Conservation (phyloP, 2,888 invertebrate genomes). For the Galerucella calmariensis region DNA sequence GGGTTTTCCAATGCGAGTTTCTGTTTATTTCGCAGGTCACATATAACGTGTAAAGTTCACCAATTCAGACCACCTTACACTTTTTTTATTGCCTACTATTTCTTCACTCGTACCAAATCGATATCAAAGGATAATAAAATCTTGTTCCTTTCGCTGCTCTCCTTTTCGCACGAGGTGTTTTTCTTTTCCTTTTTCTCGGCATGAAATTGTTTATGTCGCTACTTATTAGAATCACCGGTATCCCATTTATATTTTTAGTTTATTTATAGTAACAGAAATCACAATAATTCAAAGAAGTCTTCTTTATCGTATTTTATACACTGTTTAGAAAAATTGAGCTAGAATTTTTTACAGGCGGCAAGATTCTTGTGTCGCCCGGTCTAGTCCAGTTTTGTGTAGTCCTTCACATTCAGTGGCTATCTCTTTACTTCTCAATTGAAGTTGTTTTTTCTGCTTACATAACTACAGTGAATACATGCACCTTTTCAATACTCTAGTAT, state of each 20-base stretch:
- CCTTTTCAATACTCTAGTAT: too few species aligned
- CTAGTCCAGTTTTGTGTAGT: too few species aligned
- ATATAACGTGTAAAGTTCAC: constrained; percentile 49
- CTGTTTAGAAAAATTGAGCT: too few species aligned
- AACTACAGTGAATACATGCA: too few species aligned
- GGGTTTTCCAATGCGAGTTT: constrained; percentile 31
- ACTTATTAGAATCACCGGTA: constrained; percentile 32
- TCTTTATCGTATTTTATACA: too few species aligned
- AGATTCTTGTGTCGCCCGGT: too few species aligned
- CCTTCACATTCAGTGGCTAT: too few species aligned
- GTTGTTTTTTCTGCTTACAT: too few species aligned
- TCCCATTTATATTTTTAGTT: not conserved
- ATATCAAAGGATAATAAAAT: constrained; percentile 43
- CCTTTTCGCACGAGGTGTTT: constrained; percentile 33
- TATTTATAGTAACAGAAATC: too few species aligned
- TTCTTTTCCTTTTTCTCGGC: constrained; percentile 19
- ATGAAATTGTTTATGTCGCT: constrained; percentile 39
- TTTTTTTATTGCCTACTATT: constrained; percentile 40
- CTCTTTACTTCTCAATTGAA: too few species aligned
- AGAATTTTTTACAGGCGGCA: too few species aligned
- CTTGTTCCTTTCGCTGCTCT: constrained; percentile 36
- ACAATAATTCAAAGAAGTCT: too few species aligned
- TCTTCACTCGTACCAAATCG: constrained; percentile 39
- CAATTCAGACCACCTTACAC: constrained; percentile 39
- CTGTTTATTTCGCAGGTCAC: constrained; percentile 48